A percentile compares a stretch with the other conserved stretches of the same genome.
Evolutionary conservation across 2,888 invertebrate genomes (phyloP).

Genomic region (Bursaphelenchus okinawaensis): DNA sequence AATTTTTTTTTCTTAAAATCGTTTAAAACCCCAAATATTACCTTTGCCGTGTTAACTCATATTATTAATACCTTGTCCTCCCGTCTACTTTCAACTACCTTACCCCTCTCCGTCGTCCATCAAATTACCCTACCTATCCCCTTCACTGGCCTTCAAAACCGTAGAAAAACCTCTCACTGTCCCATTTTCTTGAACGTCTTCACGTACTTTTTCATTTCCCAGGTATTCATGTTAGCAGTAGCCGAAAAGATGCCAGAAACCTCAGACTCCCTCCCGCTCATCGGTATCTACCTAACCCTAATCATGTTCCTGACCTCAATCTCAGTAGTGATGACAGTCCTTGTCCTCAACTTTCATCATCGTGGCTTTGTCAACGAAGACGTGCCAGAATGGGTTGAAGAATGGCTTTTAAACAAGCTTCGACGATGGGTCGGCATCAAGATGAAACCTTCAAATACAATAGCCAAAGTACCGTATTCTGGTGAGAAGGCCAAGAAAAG

Average conservation of each 20-base stretch:
- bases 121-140: too few species aligned
- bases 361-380: slow-evolving; percentile 61
- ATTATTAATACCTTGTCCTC: too few species aligned
- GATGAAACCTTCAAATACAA: neutral
- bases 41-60: too few species aligned
- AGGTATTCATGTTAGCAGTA: slow-evolving; percentile 63
- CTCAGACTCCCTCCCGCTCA: slow-evolving; percentile 64
- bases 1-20: too few species aligned
- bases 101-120: too few species aligned
- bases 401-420: slow-evolving; percentile 51
- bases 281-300: slow-evolving; percentile 64
- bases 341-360: slow-evolving; percentile 64
- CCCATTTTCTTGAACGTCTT: too few species aligned
- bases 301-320: slow-evolving; percentile 65
- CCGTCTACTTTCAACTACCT: too few species aligned
- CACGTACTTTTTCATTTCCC: too few species aligned
- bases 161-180: too few species aligned
- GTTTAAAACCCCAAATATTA: too few species aligned
- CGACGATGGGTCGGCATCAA: slow-evolving; percentile 40
- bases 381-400: slow-evolving; percentile 61
- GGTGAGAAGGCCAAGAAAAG: neutral
- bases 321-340: slow-evolving; percentile 59
- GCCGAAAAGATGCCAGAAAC: slow-evolving; percentile 66
- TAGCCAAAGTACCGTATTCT: slow-evolving; percentile 5
- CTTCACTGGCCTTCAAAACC: too few species aligned